phyloP scores from a whole-genome alignment of 2,113 vertebrate species.

The Elephantulus edwardii region DNA sequence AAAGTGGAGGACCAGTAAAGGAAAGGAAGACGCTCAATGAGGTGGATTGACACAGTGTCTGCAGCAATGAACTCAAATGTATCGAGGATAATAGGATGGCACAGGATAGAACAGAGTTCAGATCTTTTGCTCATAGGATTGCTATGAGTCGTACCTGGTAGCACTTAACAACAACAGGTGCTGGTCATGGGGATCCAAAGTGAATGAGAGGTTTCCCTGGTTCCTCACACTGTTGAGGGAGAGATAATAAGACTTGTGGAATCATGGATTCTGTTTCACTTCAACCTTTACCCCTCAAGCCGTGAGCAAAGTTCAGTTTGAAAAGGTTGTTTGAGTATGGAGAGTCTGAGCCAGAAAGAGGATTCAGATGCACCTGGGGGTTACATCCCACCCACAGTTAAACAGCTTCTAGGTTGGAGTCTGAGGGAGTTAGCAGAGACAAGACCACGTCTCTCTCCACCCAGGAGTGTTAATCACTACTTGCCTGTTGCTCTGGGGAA shows the following conservation, averaged over 20 bases:
- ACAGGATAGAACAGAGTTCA: too few relatives aligned
- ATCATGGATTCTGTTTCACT: background rate
- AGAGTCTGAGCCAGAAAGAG: background rate
- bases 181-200: background rate
- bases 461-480: accelerated
- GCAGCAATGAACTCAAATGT: too few relatives aligned
- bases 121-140: too few relatives aligned
- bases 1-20: too few relatives aligned
- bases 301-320: background rate
- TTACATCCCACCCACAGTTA: background rate
- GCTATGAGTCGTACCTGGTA: too few relatives aligned
- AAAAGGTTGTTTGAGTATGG: background rate
- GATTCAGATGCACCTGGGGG: background rate
- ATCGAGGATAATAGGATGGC: too few relatives aligned
- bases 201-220: background rate
- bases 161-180: too few relatives aligned
- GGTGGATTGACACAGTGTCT: too few relatives aligned
- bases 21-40: too few relatives aligned
- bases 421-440: background rate
- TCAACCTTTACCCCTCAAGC: background rate
- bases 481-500: background rate
- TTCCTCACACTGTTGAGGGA: background rate
- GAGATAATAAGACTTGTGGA: background rate
- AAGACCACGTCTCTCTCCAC: background rate
- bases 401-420: background rate